Evolutionary conservation across 2,888 invertebrate genomes (phyloP), one percentile per base, ranked within the genome.

Genomic region (Diaperis boleti): DNA sequence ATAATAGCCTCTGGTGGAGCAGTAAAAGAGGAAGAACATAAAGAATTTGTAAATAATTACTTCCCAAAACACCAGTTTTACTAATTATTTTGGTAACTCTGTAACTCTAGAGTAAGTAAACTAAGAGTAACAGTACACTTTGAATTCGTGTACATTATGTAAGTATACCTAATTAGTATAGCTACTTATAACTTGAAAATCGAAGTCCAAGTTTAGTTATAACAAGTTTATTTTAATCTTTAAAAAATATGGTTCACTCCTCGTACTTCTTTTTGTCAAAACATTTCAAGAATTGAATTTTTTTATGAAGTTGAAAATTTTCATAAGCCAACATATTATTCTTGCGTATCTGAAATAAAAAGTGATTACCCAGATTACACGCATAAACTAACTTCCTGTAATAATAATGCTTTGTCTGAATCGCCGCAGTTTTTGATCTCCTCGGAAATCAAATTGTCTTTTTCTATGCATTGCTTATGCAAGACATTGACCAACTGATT

Each of bases 381-480:
- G 1, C 11, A 7, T n/a, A 20, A 41, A 39, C 47, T 52, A 39
- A 75, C 73, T 65, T 79, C 79, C 60, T 75, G 74, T 20, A 78
- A 45, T n/a, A 79, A 66, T 13, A 76, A 61, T 3, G 76, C 76
- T 52, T 70, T 72, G 15, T 73, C 71, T 4, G 77, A 72, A 31
- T 72, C 67, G n/a, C 50, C 18, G 1, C 75, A 71, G 26, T 65
- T 56, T 37, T 68, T 71, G 41, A 80, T 63, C 47, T 75, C 61
- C 8, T 69, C 63, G 8, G 64, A 54, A 17, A 80, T 66, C 8
- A 72, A 22, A n/a, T 70, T 62, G 54, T 79, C 77, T 35, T 74
- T 72, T 59, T 78, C 78, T 73, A 77, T 74, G 41, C 76, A 77
- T 50, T 78, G 78, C 8, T 71, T 62, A 50, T 79, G 75, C 41